Evolutionary conservation across 2,113 vertebrate genomes (phyloP).

Genomic region (Nannospalax galili): DNA sequence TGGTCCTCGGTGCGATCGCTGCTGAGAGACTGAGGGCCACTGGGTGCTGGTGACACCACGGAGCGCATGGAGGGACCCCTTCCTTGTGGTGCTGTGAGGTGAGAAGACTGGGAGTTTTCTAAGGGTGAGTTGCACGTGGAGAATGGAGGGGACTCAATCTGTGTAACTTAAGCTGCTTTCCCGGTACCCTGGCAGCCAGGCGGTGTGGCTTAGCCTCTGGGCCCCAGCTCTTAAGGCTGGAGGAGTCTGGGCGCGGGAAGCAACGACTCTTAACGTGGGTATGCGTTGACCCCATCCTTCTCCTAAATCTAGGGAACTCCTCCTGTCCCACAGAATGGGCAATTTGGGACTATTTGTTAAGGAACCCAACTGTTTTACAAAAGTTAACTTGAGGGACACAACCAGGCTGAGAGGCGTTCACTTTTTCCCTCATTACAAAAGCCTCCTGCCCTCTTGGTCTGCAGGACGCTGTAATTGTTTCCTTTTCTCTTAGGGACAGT

Average conservation of each 20-base stretch:
- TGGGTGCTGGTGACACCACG: background rate
- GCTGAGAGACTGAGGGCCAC: background rate
- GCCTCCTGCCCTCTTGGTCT: conserved; percentile 2
- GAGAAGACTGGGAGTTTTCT: background rate
- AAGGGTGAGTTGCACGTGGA: background rate
- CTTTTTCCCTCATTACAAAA: background rate
- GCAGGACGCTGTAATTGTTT: conserved; percentile 56
- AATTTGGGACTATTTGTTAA: background rate
- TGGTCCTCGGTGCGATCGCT: background rate
- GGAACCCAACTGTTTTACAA: background rate
- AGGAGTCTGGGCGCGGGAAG: background rate
- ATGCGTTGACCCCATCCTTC: background rate
- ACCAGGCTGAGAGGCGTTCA: background rate
- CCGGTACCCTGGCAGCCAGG: background rate
- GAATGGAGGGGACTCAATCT: background rate
- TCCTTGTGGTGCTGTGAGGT: background rate
- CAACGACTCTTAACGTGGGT: background rate
- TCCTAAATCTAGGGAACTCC: background rate
- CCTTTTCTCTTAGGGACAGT: conserved; percentile 53
- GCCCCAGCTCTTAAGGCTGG: background rate
- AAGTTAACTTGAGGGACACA: background rate
- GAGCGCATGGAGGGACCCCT: background rate
- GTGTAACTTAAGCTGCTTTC: conserved; percentile 18
- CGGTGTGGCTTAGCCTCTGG: background rate
- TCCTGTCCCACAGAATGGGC: background rate